Percentiles rank a stretch among this genome's conserved stretches.
phyloP scores from a whole-genome alignment of 2,888 invertebrate species.

The Pristionchus japonicus region DNA sequence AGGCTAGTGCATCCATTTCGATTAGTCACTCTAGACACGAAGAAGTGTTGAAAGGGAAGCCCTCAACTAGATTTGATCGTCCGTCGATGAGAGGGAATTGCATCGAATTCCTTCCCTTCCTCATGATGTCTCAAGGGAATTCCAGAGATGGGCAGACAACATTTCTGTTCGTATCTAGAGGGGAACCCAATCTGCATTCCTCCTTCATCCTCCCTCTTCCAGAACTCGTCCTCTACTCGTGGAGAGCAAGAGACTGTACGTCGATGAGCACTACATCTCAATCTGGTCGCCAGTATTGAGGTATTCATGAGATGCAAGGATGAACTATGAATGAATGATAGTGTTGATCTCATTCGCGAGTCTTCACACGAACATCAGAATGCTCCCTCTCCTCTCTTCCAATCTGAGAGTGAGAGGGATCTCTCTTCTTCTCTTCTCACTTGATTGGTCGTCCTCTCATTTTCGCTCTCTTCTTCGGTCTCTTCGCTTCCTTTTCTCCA shows the following conservation, averaged over 20 bases:
- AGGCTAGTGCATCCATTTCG: no score
- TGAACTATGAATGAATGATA: not conserved
- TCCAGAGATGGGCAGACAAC: not conserved
- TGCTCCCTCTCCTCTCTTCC: not conserved
- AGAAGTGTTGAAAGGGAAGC: not conserved
- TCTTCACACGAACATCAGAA: not conserved
- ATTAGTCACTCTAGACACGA: no score
- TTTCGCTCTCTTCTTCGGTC: not conserved
- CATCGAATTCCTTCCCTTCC: not conserved
- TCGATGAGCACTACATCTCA: conserved; percentile 73
- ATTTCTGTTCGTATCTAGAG: not conserved
- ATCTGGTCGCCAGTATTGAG: conserved; percentile 70
- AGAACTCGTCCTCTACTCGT: conserved; percentile 72
- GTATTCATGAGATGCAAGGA: conserved; percentile 44
- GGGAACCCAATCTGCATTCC: not conserved
- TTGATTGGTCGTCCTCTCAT: not conserved
- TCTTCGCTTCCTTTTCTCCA: not conserved
- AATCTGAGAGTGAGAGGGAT: not conserved
- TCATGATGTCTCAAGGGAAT: not conserved
- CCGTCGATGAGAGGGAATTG: not conserved
- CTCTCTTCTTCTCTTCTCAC: not conserved
- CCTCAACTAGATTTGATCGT: not conserved
- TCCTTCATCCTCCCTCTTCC: not conserved
- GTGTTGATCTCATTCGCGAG: not conserved
- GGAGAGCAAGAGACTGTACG: conserved; percentile 72